phyloP scores from a whole-genome alignment of 2,113 vertebrate species.

The Malurus cyaneus region DNA sequence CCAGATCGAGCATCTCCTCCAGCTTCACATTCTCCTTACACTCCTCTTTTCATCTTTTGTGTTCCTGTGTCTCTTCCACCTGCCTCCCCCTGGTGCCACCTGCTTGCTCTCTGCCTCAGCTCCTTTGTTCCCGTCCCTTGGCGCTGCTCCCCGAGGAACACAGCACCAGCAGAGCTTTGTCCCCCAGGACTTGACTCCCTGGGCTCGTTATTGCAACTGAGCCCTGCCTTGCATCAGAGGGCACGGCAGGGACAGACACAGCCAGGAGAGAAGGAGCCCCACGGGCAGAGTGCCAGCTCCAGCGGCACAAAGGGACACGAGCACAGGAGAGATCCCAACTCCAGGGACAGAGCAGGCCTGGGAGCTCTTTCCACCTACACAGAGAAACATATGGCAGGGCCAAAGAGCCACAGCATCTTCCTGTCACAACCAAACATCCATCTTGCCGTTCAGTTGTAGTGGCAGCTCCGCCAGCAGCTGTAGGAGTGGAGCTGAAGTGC shows the following conservation, averaged over 20 bases:
- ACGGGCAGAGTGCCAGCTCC: too few species aligned
- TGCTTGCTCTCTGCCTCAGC: background rate
- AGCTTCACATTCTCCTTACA: background rate
- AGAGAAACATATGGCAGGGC: background rate
- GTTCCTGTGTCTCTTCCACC: background rate
- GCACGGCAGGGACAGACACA: too few species aligned
- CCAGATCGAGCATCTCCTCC: background rate
- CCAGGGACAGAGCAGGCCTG: background rate
- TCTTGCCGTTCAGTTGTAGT: background rate
- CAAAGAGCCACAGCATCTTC: background rate
- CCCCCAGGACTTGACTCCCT: background rate
- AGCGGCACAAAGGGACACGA: background rate
- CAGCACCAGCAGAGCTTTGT: background rate
- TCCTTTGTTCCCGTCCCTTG: background rate
- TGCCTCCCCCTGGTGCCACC: background rate
- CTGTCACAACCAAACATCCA: background rate
- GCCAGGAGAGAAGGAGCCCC: too few species aligned
- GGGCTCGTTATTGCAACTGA: background rate
- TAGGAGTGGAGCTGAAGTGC: background rate
- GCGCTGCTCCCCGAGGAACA: background rate
- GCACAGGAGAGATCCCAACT: background rate
- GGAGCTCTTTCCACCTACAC: background rate
- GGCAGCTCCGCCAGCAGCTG: background rate
- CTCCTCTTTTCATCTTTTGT: background rate
- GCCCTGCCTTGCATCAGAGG: background rate